These are phyloP conservation scores for Chloroclystis v-ata DNA, from an alignment of 2,888 invertebrate species.

Conservation along the genomic window DNA sequence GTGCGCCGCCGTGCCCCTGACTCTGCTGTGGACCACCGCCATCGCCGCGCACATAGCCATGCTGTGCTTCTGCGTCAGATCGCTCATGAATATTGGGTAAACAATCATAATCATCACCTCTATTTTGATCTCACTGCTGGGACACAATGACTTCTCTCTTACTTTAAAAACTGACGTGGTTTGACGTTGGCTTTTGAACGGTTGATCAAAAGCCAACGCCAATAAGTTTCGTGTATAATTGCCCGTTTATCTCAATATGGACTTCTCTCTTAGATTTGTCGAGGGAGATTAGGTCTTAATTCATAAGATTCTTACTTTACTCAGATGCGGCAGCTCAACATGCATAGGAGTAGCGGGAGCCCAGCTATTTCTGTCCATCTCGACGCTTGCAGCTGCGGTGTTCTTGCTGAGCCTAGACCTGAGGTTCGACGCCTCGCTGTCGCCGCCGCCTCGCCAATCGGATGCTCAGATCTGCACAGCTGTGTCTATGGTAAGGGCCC, in stretches of 20 bases:
- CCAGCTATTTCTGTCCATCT: slow-evolving; percentile 63
- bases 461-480: slow-evolving; percentile 68
- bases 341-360: slow-evolving; percentile 71
- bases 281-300: no score
- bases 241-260: no score
- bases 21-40: slow-evolving; percentile 59
- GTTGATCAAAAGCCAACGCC: no score
- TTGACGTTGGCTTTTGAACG: no score
- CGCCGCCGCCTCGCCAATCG: slow-evolving; percentile 61
- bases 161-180: no score
- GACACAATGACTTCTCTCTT: no score
- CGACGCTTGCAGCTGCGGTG: slow-evolving; percentile 64
- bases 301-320: no score
- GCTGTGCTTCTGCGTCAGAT: slow-evolving; percentile 61
- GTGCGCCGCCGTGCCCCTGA: slow-evolving; percentile 63
- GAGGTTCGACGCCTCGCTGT: slow-evolving; percentile 60
- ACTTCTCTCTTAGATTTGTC: no score
- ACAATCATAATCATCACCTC: neutral
- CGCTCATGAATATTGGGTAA: slow-evolving; percentile 65
- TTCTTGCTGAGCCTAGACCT: slow-evolving; percentile 66
- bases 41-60: slow-evolving; percentile 59
- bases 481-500: slow-evolving; percentile 64
- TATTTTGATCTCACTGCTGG: no score
- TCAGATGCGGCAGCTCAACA: slow-evolving; percentile 61
- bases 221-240: no score